These are phyloP conservation scores for Hydrozoanthus gracilis DNA, from an alignment of 92 coral and sea anemone genomes.

Conservation along the genomic window DNA sequence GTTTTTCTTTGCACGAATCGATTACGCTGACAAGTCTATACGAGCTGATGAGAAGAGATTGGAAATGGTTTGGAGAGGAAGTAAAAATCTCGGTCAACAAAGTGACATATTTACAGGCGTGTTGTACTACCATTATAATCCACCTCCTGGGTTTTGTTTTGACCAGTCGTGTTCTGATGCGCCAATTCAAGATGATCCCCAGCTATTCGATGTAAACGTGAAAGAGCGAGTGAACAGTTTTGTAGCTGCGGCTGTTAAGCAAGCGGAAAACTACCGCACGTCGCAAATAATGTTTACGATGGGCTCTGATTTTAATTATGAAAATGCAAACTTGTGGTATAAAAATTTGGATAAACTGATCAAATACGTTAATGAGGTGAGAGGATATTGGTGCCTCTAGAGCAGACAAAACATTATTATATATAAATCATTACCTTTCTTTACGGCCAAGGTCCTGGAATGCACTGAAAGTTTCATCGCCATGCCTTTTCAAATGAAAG, in stretches of 20 bases:
- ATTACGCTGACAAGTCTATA: conserved; percentile 64
- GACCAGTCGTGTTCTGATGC: conserved; percentile 84
- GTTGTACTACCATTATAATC: conserved; percentile 78
- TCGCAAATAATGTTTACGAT: conserved; percentile 88
- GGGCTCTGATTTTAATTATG: conserved; percentile 94
- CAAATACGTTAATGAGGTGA: conserved; percentile 80
- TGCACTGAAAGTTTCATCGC: no score
- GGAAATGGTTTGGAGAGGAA: conserved; percentile 84
- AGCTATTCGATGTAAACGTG: conserved; percentile 70
- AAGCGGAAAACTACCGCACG: conserved; percentile 83
- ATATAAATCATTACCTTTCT: not conserved
- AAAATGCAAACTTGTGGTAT: conserved; percentile 91
- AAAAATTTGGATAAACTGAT: conserved; percentile 91
- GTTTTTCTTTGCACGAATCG: conserved; percentile 79
- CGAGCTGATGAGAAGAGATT: conserved; percentile 61
- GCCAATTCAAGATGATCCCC: conserved; percentile 88
- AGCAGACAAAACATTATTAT: not conserved
- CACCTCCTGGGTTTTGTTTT: conserved; percentile 93
- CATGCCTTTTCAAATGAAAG: no score
- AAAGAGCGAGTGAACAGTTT: conserved; percentile 61
- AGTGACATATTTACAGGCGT: conserved; percentile 96
- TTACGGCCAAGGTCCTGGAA: no score
- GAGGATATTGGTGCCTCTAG: not conserved
- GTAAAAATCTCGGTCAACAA: conserved; percentile 74
- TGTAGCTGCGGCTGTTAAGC: conserved; percentile 49